Conservation (phyloP, 2,113 vertebrate genomes). For the Psettodes erumei region DNA sequence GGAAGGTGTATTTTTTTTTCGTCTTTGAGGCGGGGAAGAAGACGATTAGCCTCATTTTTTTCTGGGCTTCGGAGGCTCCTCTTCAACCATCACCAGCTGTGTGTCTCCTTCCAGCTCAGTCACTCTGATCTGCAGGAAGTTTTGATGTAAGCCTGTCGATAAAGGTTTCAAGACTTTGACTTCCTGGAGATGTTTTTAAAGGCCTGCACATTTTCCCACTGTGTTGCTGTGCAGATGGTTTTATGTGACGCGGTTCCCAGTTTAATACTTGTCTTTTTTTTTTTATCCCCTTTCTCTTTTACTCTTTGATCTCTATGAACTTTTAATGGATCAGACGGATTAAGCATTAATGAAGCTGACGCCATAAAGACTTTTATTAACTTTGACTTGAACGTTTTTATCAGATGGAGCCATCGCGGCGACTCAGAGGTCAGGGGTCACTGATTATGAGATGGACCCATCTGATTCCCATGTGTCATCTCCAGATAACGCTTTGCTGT, state of each 20-base stretch:
- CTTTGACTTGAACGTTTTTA: conserved; percentile 34
- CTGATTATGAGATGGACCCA: conserved; percentile 23
- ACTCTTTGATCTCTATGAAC: conserved; percentile 4
- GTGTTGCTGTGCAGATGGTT: background rate
- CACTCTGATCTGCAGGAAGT: background rate
- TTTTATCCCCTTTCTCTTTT: conserved; percentile 6
- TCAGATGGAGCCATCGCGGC: background rate
- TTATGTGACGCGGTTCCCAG: background rate
- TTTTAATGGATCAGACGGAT: conserved; percentile 34
- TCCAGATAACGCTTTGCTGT: background rate
- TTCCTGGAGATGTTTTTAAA: background rate
- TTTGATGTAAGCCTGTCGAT: too few relatives aligned
- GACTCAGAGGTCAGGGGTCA: conserved; percentile 19
- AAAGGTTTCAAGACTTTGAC: background rate
- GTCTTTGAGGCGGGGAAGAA: too few relatives aligned
- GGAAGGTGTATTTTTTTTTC: too few relatives aligned
- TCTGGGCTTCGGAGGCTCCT: background rate
- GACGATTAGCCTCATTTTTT: too few relatives aligned
- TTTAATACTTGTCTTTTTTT: background rate
- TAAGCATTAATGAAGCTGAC: conserved; percentile 22
- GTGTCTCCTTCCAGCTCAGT: background rate
- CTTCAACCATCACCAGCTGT: background rate
- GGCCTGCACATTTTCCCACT: background rate
- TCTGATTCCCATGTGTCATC: conserved; percentile 18
- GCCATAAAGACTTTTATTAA: conserved; percentile 33